Evolutionary conservation across 2,113 vertebrate genomes (phyloP).

Genomic region (Hylia prasina): DNA sequence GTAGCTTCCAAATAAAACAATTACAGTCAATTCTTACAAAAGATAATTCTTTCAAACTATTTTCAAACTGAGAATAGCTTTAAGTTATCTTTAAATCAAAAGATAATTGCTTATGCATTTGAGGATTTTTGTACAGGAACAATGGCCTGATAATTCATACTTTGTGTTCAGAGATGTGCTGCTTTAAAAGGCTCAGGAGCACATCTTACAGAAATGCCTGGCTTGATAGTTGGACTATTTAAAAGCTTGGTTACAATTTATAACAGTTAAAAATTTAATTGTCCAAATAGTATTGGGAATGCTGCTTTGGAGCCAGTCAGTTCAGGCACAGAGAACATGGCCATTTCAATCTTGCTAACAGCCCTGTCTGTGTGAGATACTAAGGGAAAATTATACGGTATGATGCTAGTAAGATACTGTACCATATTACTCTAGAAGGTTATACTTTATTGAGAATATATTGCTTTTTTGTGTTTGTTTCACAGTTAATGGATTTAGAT

Average conservation of each 20-base stretch:
- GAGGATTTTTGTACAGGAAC: background rate
- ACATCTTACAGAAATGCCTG: background rate
- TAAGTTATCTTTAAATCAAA: conserved; percentile 24
- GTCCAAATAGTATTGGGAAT: background rate
- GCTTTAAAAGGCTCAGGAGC: background rate
- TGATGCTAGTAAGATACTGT: background rate
- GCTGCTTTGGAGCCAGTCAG: background rate
- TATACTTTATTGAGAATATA: background rate
- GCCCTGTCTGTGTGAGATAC: background rate
- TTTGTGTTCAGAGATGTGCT: background rate
- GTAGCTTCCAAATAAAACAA: conserved; percentile 17
- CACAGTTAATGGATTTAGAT: background rate
- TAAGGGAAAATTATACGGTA: background rate
- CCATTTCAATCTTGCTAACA: background rate
- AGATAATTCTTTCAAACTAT: background rate
- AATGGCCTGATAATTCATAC: background rate
- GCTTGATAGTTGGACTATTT: background rate
- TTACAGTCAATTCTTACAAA: background rate
- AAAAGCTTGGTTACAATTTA: background rate
- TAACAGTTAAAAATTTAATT: background rate
- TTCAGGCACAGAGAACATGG: background rate
- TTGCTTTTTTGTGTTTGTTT: background rate
- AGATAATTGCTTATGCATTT: conserved; percentile 14
- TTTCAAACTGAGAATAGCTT: conserved; percentile 22
- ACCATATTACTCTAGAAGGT: background rate